Conservation (phyloP, 2,888 invertebrate species). For the Folsomia manolachei region DNA sequence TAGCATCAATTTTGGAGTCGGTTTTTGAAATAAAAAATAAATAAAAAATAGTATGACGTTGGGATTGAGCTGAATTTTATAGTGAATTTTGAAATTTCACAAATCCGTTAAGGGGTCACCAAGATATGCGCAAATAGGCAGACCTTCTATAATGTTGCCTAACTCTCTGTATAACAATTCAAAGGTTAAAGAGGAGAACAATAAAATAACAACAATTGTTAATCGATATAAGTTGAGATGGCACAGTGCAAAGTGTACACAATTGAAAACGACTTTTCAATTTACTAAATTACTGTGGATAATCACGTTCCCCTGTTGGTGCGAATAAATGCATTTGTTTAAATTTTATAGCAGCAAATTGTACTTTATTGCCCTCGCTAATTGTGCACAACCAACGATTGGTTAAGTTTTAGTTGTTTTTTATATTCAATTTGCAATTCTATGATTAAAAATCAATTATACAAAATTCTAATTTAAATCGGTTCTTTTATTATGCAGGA, state of each 20-base stretch:
- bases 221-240: background rate
- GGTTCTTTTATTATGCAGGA: background rate
- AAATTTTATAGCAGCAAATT: background rate
- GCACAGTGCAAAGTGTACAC: background rate
- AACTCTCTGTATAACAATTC: too few species aligned
- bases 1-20: too few species aligned
- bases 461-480: background rate
- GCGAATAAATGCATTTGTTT: background rate
- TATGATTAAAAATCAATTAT: too few species aligned
- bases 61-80: too few species aligned
- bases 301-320: slow-evolving; percentile 3
- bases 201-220: background rate
- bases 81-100: background rate
- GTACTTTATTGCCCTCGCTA: background rate
- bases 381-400: background rate
- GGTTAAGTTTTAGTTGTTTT: too few species aligned
- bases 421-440: too few species aligned
- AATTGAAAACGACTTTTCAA: background rate
- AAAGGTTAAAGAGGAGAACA: background rate
- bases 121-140: too few species aligned
- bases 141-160: too few species aligned
- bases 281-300: background rate
- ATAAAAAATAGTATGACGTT: too few species aligned
- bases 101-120: background rate
- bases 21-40: too few species aligned